Evolutionary conservation across 1,140 invertebrate genomes (phyloP).

Genomic region (Neodiprion pinetum): DNA sequence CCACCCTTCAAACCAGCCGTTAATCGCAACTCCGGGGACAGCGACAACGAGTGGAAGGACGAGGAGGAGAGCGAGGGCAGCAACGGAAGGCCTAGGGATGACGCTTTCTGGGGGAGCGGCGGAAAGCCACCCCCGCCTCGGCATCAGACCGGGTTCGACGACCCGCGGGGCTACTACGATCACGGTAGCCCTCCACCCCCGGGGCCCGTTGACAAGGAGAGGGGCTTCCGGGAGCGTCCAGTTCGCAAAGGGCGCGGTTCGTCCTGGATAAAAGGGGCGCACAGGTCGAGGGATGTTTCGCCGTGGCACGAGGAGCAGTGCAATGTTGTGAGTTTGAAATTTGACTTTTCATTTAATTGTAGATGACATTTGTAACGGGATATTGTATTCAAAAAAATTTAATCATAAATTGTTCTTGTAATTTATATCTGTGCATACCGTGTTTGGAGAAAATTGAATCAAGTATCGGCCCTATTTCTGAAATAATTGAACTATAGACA

Average conservation of each 20-base stretch:
- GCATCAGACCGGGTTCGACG: slow-evolving; percentile 42
- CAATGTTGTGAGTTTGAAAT: too few species aligned
- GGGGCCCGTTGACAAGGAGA: slow-evolving; percentile 40
- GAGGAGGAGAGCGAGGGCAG: slow-evolving; percentile 57
- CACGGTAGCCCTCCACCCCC: slow-evolving; percentile 24
- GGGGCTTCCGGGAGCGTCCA: slow-evolving; percentile 47
- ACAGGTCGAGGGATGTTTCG: slow-evolving; percentile 46
- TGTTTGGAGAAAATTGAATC: too few species aligned
- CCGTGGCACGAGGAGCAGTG: slow-evolving; percentile 51
- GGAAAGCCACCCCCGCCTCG: slow-evolving; percentile 32
- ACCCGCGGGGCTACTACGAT: slow-evolving; percentile 47
- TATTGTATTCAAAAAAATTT: too few species aligned
- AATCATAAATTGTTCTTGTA: too few species aligned
- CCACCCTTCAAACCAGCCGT: slow-evolving; percentile 39
- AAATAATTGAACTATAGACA: too few species aligned
- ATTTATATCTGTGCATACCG: neutral
- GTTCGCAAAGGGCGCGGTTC: slow-evolving; percentile 43
- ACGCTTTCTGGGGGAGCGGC: slow-evolving; percentile 35
- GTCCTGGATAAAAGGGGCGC: slow-evolving; percentile 42
- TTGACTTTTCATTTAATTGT: too few species aligned
- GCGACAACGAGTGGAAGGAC: slow-evolving; percentile 60
- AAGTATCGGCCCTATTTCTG: too few species aligned
- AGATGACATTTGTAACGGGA: too few species aligned
- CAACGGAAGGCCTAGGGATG: slow-evolving; percentile 45
- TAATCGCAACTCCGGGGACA: slow-evolving; percentile 56